Evolutionary conservation across 2,797 vertebrate genomes (phyloP), one percentile per base, ranked within the genome.

Genomic region (Enteromius mattozi): DNA sequence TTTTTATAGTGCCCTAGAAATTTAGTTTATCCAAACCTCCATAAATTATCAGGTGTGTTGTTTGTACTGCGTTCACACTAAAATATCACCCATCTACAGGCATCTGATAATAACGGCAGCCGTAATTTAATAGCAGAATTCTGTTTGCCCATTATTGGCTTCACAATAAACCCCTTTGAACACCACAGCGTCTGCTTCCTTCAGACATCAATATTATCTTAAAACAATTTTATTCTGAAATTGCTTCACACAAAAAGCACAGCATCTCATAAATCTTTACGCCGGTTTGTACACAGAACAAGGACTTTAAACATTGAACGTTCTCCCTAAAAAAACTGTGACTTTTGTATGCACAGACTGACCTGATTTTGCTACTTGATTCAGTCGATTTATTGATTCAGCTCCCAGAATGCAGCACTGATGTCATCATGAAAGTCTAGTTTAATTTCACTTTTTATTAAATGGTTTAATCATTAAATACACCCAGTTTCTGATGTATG

Each of bases 171-270:
- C 71, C 45, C 4, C 45, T 21, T 21, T 74, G 47, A 51, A 51
- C 24, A 19, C 27, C 45, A 74, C 51, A 59, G 6, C 14, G 7
- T 54, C 8, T 70, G 47, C 16, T 59, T 71, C 30, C 30, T n/a
- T 69, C n/a, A 71, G 33, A 7, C 21, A 13, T 72, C 35, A 59
- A 70, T 56, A 6, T 19, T 21, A 1, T 30, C 21, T 27, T 30
- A 77, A 76, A 69, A n/a, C 66, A 24, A 71, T 65, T 45, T 66
- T 42, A 37, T 61, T 61, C 3, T 21, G 45, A 68, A 79, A 80
- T 21, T 19, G 47, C 40, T 47, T 49, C 3, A 49, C n/a, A 51
- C 24, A 19, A 56, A 27, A 19, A 3, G 14, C 16, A 14, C 0
- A 0, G 24, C 40, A 21, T 61, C 54, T 47, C 79, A 59, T 81